Conservation (phyloP, 2,888 invertebrate genomes). For the Agrotis clavis region DNA sequence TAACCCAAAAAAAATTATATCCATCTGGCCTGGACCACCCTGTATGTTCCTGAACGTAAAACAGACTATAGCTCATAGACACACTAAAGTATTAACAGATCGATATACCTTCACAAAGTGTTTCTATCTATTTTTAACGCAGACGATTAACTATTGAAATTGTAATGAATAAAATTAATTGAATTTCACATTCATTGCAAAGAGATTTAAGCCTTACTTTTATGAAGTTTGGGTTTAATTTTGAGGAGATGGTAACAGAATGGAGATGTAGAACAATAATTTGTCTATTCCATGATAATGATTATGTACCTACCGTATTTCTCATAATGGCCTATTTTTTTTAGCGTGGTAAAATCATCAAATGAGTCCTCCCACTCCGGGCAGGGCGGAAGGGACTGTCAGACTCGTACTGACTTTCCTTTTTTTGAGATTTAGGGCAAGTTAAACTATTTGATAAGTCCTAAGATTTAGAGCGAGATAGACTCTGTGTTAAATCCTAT, state of each 20-base stretch:
- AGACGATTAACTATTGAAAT: conserved; percentile 33
- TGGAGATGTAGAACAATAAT: conserved; percentile 2
- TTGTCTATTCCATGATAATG: neutral
- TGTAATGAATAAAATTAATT: conserved; percentile 46
- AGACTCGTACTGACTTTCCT: no score
- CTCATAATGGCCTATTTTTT: neutral
- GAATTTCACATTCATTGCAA: neutral
- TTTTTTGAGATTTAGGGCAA: no score
- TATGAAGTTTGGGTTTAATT: neutral
- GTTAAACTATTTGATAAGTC: no score
- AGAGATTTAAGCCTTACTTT: neutral
- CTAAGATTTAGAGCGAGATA: no score
- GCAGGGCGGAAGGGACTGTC: no score
- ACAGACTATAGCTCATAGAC: neutral
- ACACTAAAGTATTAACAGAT: conserved; percentile 12
- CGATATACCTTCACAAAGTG: conserved; percentile 37
- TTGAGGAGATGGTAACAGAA: neutral
- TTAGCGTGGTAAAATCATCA: no score
- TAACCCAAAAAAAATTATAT: no score
- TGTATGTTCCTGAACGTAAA: neutral
- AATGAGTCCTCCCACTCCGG: no score
- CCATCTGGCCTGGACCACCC: no score
- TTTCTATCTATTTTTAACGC: conserved; percentile 31
- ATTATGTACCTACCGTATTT: no score
- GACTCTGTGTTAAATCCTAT: no score